Evolutionary conservation across 2,888 invertebrate genomes (phyloP), one percentile per base, ranked within the genome.

Genomic region (Leptinotarsa tumamoca): DNA sequence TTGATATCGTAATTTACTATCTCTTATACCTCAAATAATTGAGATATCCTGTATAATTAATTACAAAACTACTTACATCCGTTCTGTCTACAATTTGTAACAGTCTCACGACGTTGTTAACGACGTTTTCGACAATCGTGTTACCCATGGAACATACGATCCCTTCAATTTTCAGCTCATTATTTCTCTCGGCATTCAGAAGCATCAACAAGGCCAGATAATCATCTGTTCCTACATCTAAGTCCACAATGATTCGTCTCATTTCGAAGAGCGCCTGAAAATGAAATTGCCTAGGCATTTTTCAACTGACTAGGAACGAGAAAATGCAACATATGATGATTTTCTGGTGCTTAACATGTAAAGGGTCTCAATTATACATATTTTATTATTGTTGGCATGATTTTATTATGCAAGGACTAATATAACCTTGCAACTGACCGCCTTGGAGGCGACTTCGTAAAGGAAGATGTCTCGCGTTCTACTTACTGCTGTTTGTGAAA

Each of bases 121-220:
- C 90, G 0, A 93, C 94, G 84, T 95, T 92, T 15, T 93, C 91
- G 70, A 95, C 89, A 1, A 87, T 87, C 0, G 94, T 94, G 84
- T 96, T 96, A 1, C 96, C 96, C 81, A 92, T 90, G 0, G 92
- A 93, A 71, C 94, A 94, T 0, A 95, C 95, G 1, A 96, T 90
- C 1, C 91, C 95, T 67, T 94, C 85, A 58, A 96, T 86, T 80
- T 92, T 86, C 18, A 91, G 83, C 69, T 87, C 81, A 1, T 87
- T 86, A 10, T 85, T 79, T 75, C 87, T 87, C 78, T 92, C 91
- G 1, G 91, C 91, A 68, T 90, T 88, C 2, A 93, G 84, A 1
- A 93, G 86, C 82, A 92, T 85, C 71, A 92, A 86, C 58, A 94
- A 82, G 0, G 93, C 93, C 85, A 92, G 88, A 43, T 92, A 93